These are phyloP conservation scores for Onthophagus sagittarius DNA, from an alignment of 2,888 invertebrate genomes.

Conservation along the genomic window DNA sequence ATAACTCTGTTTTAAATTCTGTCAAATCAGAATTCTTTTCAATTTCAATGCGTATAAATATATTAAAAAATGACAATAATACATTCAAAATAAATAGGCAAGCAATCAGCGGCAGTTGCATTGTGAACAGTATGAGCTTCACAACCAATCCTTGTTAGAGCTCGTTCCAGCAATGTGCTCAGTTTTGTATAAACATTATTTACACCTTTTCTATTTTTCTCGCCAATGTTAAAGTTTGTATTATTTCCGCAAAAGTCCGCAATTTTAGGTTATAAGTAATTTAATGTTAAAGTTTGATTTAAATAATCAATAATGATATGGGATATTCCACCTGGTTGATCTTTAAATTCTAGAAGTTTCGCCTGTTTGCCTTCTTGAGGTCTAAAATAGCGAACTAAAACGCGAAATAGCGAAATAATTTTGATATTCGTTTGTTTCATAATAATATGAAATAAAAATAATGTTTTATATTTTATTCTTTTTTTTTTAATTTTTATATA, in stretches of 20 bases:
- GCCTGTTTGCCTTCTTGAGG: conserved; percentile 28
- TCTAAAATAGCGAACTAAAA: conserved; percentile 32
- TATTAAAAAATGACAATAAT: conserved; percentile 26
- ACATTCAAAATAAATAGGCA: conserved; percentile 24
- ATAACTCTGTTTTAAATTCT: conserved; percentile 28
- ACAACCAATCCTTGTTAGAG: conserved; percentile 30
- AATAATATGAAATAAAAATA: too few relatives aligned
- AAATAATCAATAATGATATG: too few relatives aligned
- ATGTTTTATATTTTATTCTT: too few relatives aligned
- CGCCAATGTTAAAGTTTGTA: conserved; percentile 34
- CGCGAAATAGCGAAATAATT: conserved; percentile 36
- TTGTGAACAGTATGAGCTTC: conserved; percentile 32
- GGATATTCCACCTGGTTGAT: conserved; percentile 32
- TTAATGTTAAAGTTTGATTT: too few relatives aligned
- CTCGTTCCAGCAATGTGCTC: too few relatives aligned
- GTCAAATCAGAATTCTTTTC: conserved; percentile 30
- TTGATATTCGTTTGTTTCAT: too few relatives aligned
- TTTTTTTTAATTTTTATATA: too few relatives aligned
- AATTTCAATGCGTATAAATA: conserved; percentile 34
- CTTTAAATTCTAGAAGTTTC: conserved; percentile 29
- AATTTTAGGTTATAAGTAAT: conserved; percentile 34
- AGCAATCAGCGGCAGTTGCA: conserved; percentile 32
- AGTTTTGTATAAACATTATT: too few relatives aligned
- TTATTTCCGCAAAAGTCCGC: conserved; percentile 30
- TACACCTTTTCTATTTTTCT: conserved; percentile 27